Evolutionary conservation across 2,888 invertebrate genomes (phyloP).

Genomic region (Ophion ventricosus): DNA sequence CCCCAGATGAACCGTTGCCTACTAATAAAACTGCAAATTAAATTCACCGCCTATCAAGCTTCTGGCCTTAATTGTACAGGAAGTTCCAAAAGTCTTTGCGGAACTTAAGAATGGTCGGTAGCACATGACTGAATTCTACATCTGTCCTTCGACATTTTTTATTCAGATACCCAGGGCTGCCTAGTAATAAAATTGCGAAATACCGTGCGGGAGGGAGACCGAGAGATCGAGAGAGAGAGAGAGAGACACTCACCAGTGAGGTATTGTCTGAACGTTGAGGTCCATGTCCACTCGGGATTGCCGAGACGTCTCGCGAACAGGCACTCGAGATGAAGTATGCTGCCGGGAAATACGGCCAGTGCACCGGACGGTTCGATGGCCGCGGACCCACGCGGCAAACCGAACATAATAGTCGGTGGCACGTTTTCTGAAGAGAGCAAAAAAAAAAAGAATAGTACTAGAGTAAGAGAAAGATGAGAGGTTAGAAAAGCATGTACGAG

Average conservation of each 20-base stretch:
- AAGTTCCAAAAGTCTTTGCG: background rate
- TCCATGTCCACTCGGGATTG: constrained; percentile 95
- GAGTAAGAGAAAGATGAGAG: background rate
- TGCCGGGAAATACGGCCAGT: constrained; percentile 91
- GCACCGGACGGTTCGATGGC: constrained; percentile 92
- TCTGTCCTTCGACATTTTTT: background rate
- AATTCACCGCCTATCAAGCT: background rate
- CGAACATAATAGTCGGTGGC: constrained; percentile 91
- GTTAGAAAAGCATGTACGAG: constrained; percentile 11
- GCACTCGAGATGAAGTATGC: constrained; percentile 92
- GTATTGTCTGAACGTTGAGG: constrained; percentile 91
- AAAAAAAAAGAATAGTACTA: constrained; percentile 20
- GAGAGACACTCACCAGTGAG: constrained; percentile 86
- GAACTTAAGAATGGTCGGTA: background rate
- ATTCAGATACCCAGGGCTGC: background rate
- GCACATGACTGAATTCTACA: background rate
- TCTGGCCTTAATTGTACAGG: background rate
- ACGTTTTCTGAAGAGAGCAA: constrained; percentile 87
- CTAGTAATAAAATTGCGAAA: background rate
- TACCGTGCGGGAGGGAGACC: background rate
- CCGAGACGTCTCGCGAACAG: constrained; percentile 90
- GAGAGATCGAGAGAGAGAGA: background rate
- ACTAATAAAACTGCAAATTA: too few relatives aligned
- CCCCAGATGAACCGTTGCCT: too few relatives aligned
- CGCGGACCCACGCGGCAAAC: constrained; percentile 91